phyloP scores from a whole-genome alignment of 2,113 vertebrate species.

The Eudorcas thomsonii region DNA sequence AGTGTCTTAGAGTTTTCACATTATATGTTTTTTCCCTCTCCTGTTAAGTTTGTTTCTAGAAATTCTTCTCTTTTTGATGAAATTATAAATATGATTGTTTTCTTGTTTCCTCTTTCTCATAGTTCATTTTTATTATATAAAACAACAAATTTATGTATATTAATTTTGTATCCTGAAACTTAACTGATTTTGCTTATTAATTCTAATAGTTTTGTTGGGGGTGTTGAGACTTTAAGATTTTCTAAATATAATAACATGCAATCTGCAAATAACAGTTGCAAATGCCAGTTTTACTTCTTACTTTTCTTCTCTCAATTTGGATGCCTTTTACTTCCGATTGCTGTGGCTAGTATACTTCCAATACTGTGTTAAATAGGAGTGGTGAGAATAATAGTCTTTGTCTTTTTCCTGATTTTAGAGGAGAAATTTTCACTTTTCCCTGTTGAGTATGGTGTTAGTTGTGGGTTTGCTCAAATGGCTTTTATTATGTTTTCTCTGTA shows the following conservation, averaged over 20 bases:
- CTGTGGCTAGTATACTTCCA: background rate
- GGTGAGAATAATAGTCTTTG: background rate
- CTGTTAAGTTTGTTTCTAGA: background rate
- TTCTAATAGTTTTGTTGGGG: background rate
- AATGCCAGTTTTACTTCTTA: background rate
- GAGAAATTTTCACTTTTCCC: background rate
- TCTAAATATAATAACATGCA: background rate
- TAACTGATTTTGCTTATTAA: background rate
- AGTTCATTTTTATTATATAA: background rate
- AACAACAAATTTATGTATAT: background rate
- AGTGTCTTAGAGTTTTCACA: background rate
- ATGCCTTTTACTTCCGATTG: background rate
- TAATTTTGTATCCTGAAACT: background rate
- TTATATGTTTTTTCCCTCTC: background rate
- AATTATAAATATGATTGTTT: background rate
- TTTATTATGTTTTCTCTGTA: background rate
- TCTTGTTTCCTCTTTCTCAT: background rate
- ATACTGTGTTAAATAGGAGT: background rate
- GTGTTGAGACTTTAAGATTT: background rate
- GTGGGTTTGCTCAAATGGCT: background rate
- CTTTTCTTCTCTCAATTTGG: background rate
- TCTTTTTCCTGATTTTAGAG: background rate
- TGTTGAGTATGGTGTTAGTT: background rate
- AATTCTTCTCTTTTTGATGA: background rate
- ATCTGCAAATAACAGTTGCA: background rate